A percentile compares a stretch with the other conserved stretches of the same genome.
Evolutionary conservation across 2,888 invertebrate species (phyloP).

Genomic region (Ochlodes sylvanus): DNA sequence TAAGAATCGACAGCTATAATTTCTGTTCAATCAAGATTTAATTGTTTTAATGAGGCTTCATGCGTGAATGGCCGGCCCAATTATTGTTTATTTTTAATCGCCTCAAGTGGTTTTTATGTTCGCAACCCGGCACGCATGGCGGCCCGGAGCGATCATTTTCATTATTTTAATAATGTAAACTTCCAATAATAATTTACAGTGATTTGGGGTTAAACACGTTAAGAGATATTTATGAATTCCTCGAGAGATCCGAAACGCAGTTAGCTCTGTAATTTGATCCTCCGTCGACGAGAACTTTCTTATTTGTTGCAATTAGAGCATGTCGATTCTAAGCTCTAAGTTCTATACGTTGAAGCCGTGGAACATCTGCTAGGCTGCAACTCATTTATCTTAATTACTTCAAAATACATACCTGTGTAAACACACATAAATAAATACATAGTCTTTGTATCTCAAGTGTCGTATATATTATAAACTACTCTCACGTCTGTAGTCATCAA

Average conservation of each 20-base stretch:
- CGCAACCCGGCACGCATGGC: constrained; percentile 81
- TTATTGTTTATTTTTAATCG: constrained; percentile 86
- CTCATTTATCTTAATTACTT: not conserved
- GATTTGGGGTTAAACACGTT: constrained; percentile 85
- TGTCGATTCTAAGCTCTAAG: constrained; percentile 30
- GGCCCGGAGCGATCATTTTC: constrained; percentile 82
- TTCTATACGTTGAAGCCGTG: constrained; percentile 18
- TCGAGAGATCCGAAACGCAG: constrained; percentile 64
- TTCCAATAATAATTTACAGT: constrained; percentile 85
- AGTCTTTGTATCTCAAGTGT: too few species aligned
- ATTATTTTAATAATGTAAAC: constrained; percentile 86
- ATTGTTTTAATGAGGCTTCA: constrained; percentile 85
- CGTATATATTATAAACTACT: too few species aligned
- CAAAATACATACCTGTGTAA: too few species aligned
- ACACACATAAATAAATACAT: too few species aligned
- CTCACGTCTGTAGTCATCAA: too few species aligned
- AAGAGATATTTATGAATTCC: constrained; percentile 81
- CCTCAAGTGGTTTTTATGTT: constrained; percentile 84
- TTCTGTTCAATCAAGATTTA: constrained; percentile 86
- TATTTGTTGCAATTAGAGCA: constrained; percentile 54
- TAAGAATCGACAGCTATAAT: constrained; percentile 85
- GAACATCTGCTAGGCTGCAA: not conserved
- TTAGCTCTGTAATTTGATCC: constrained; percentile 75
- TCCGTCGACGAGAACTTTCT: constrained; percentile 59
- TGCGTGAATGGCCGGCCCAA: constrained; percentile 85